Base-by-base conservation (phyloP, 2,797 vertebrate species). In the Syncerus caffer region DNA sequence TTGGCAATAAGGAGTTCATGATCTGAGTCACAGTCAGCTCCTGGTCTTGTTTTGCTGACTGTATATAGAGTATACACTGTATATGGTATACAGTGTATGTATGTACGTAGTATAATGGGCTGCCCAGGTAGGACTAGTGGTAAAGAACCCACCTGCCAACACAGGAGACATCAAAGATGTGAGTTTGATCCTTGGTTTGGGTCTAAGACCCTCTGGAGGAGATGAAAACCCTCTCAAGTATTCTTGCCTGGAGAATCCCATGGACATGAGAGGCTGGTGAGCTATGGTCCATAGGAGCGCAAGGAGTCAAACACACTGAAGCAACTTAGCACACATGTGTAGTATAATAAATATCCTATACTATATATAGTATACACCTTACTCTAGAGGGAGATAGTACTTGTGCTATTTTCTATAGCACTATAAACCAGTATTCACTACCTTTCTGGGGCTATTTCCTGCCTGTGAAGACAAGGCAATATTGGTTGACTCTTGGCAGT, bases 341-440 rank as follows among this genome's bases (percentile, higher is more conserved):
- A 38, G 64, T 8, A 7, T 62, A 31, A 25, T 21, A 42, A 2
- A 38, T 31, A n/a, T 17, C 4, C 34, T 47, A 15, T 9, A 45
- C 27, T 9, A 17, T 16, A 7, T 14, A 27, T 10, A 53, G 42
- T 11, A n/a, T 0, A 7, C 4, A 29, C 12, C 23, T 10, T 12
- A n/a, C 38, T 38, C 25, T 2, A 7, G 15, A 71, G 13, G 6
- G 34, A 14, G 11, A 1, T 1, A 27, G 13, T 12, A 51, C 11
- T 38, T 42, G 51, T 0, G 55, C 7, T n/a, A 19, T 34, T 87
- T 76, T 25, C 51, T 62, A 1, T 17, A 16, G 83, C 21, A 47
- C 13, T 85, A 1, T 16, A 23, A 58, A 64, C 27, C 29, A 34
- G 34, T 21, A 42, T 15, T 45, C 62, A 23, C 47, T 29, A 9